phyloP scores from a whole-genome alignment of 2,797 vertebrate species.

The Zenarchopterus dispar region DNA sequence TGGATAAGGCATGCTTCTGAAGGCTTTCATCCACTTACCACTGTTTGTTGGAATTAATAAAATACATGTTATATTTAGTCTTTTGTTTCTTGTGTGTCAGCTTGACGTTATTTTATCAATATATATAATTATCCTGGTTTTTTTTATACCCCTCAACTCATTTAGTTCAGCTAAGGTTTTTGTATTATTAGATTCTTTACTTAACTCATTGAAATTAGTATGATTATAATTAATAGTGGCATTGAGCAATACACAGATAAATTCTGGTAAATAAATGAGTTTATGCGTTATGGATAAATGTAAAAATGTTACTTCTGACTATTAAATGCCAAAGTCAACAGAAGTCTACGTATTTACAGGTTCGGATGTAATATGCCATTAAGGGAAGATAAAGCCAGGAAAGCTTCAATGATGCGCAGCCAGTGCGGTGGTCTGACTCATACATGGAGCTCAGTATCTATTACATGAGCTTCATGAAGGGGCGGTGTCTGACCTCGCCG shows the following conservation, averaged over 20 bases:
- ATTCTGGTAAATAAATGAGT: too few relatives aligned
- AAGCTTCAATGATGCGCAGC: neutral
- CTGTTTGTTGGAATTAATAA: constrained; percentile 87
- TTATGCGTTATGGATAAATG: neutral
- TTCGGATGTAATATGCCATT: neutral
- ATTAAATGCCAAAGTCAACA: neutral
- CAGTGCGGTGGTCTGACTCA: constrained; percentile 37
- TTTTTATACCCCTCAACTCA: too few relatives aligned
- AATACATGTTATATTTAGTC: constrained; percentile 81
- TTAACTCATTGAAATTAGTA: too few relatives aligned
- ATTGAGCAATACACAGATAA: too few relatives aligned
- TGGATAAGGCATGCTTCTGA: constrained; percentile 73
- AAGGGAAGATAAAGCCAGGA: neutral
- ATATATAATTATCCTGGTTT: too few relatives aligned
- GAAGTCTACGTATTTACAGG: neutral
- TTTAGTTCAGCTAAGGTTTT: too few relatives aligned
- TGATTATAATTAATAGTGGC: too few relatives aligned
- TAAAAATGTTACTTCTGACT: neutral
- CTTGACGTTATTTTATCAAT: too few relatives aligned
- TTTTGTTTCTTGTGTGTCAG: constrained; percentile 11
- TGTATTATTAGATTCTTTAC: too few relatives aligned
- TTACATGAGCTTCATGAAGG: constrained; percentile 62
- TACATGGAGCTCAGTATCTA: constrained; percentile 41
- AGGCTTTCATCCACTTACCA: constrained; percentile 79
- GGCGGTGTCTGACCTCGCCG: constrained; percentile 58